A percentile compares a stretch with the other conserved stretches of the same genome.
These are phyloP conservation scores for Epinephelus fuscoguttatus DNA, from an alignment of 2,113 vertebrate species.

Conservation along the genomic window DNA sequence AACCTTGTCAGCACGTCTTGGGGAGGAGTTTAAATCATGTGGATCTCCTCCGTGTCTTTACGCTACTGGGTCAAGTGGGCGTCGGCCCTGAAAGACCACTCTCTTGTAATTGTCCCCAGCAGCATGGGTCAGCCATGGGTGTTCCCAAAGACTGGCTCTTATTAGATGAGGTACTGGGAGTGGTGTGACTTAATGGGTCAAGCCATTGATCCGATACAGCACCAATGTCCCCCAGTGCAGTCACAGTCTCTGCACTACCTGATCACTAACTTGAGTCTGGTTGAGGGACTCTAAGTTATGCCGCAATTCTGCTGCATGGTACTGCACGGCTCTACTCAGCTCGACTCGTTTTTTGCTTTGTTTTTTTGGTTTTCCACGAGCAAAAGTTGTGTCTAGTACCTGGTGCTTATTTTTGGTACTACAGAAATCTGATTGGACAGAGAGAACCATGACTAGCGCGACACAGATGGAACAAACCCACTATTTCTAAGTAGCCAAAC, in stretches of 20 bases:
- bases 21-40: conserved; percentile 95
- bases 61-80: conserved; percentile 92
- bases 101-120: conserved; percentile 84
- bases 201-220: conserved; percentile 71
- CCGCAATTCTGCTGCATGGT: too few species aligned
- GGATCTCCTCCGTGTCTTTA: conserved; percentile 84
- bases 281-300: too few species aligned
- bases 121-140: conserved; percentile 78
- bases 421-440: too few species aligned
- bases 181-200: conserved; percentile 73
- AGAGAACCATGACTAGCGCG: too few species aligned
- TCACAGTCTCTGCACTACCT: conserved; percentile 5
- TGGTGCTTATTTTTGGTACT: too few species aligned
- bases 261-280: conserved; percentile 10
- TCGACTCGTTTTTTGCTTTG: too few species aligned
- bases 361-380: too few species aligned
- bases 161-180: conserved; percentile 74
- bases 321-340: too few species aligned
- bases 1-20: conserved; percentile 98
- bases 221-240: conserved; percentile 22
- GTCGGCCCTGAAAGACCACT: conserved; percentile 86
- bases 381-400: too few species aligned
- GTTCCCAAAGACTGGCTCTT: conserved; percentile 68
- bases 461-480: too few species aligned
- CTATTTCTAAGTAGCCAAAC: too few species aligned